Conservation (phyloP, 1,140 invertebrate genomes). For the Amyelois transitella region DNA sequence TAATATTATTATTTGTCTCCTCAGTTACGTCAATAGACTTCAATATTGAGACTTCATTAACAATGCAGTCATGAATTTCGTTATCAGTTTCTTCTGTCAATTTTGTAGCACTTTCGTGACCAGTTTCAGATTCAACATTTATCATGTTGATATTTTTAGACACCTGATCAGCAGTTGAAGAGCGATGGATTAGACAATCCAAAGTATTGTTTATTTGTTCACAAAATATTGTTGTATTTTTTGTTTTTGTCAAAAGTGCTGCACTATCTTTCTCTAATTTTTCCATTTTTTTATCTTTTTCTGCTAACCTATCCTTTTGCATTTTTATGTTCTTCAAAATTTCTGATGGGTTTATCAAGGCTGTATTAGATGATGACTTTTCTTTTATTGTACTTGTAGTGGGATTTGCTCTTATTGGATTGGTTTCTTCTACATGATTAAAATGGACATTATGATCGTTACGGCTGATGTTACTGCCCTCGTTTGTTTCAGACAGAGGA, state of each 20-base stretch:
- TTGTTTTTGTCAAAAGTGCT: slow-evolving; percentile 26
- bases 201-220: slow-evolving; percentile 44
- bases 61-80: not conserved
- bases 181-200: slow-evolving; percentile 34
- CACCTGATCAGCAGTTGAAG: slow-evolving; percentile 23
- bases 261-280: slow-evolving; percentile 30
- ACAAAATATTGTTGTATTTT: slow-evolving; percentile 24
- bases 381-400: not conserved
- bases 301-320: slow-evolving; percentile 41
- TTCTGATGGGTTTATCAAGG: slow-evolving; percentile 30
- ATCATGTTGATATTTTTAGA: slow-evolving; percentile 23
- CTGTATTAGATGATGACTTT: not conserved
- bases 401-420: not conserved
- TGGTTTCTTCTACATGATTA: not conserved
- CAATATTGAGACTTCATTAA: not conserved
- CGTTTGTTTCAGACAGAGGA: not conserved
- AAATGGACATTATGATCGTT: too few species aligned
- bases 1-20: not conserved
- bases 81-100: not conserved
- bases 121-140: slow-evolving; percentile 25
- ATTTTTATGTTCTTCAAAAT: slow-evolving; percentile 39
- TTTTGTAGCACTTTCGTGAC: not conserved
- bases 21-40: not conserved
- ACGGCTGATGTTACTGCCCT: not conserved
- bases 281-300: slow-evolving; percentile 37